Percentiles rank a stretch among this genome's conserved stretches.
These are phyloP conservation scores for Cephalotes varians DNA, from an alignment of 2,888 invertebrate species.

Conservation along the genomic window DNA sequence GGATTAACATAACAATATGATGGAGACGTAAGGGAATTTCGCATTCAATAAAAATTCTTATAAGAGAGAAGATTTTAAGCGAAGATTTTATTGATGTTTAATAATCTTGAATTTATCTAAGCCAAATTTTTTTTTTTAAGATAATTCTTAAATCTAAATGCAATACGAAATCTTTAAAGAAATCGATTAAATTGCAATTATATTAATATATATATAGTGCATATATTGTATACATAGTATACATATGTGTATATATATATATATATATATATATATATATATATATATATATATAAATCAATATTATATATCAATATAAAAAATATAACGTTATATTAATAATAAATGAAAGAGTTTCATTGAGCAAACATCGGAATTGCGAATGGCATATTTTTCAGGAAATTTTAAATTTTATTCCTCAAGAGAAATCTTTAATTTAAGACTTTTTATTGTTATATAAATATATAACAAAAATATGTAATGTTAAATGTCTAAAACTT, in stretches of 20 bases:
- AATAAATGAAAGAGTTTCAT: neutral
- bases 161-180: neutral
- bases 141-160: neutral
- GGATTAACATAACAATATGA: constrained; percentile 4
- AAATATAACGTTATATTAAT: neutral
- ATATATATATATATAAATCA: no score
- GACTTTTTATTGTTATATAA: neutral
- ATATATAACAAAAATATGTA: no score
- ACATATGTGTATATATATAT: no score
- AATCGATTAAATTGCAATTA: neutral
- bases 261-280: no score
- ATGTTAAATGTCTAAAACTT: neutral
- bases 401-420: neutral
- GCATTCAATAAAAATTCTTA: neutral
- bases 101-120: neutral
- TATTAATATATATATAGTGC: neutral
- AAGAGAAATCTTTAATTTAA: neutral
- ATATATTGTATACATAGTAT: no score
- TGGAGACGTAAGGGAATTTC: neutral
- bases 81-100: neutral
- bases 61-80: neutral
- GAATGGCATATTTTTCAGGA: neutral
- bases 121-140: neutral
- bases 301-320: constrained; percentile 1
- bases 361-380: neutral